Conservation (phyloP, 2,888 invertebrate genomes). For the Sussaba pulchella region DNA sequence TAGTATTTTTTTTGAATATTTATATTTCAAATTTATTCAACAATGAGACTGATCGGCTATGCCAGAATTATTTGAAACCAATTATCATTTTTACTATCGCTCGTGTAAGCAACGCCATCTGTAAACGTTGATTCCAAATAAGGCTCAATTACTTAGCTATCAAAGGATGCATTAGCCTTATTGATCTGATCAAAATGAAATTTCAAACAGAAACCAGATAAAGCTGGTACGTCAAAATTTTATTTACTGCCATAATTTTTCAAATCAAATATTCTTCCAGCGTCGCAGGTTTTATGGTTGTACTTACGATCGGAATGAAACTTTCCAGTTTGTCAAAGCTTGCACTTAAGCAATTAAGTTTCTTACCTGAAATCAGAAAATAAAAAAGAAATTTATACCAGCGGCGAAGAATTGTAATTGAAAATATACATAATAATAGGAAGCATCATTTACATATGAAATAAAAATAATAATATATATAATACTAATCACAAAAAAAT, state of each 20-base stretch:
- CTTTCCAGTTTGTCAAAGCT: slow-evolving; percentile 1
- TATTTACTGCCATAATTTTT: not conserved
- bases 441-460: too few relatives aligned
- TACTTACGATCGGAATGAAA: slow-evolving; percentile 32
- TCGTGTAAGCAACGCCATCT: too few relatives aligned
- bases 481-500: not conserved
- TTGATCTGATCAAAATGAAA: too few relatives aligned
- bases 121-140: too few relatives aligned
- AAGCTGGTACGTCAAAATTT: not conserved
- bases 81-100: too few relatives aligned
- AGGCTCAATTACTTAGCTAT: too few relatives aligned
- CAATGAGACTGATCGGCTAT: too few relatives aligned
- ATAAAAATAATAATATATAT: not conserved
- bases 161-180: too few relatives aligned
- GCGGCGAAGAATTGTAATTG: not conserved
- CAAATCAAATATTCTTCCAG: not conserved
- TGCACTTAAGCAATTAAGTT: slow-evolving; percentile 6
- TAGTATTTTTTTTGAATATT: too few relatives aligned
- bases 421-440: too few relatives aligned
- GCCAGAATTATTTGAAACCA: too few relatives aligned
- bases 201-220: not conserved
- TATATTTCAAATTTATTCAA: too few relatives aligned
- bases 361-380: slow-evolving; percentile 60
- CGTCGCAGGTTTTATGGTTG: not conserved
- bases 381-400: slow-evolving; percentile 29